phyloP scores from a whole-genome alignment of 2,797 vertebrate species.

The Masticophis lateralis region DNA sequence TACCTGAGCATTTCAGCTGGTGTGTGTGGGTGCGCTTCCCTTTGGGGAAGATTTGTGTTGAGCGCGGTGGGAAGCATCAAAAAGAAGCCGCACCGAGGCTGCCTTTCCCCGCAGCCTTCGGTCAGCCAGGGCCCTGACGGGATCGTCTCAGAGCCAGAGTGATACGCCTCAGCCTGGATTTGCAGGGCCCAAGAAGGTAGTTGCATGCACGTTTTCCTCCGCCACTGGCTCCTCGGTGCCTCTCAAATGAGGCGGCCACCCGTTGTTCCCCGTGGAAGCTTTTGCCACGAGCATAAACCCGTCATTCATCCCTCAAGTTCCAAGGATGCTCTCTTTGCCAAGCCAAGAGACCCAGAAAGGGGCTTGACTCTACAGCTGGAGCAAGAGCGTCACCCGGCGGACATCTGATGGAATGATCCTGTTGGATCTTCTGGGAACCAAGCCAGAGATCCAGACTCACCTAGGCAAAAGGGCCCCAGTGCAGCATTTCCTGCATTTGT shows the following conservation, averaged over 20 bases:
- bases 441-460: background rate
- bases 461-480: background rate
- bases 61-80: background rate
- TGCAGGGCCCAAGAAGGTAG: background rate
- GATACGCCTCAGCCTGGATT: background rate
- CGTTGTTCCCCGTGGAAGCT: background rate
- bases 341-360: background rate
- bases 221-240: background rate
- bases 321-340: background rate
- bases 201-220: background rate
- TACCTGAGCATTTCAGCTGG: background rate
- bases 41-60: background rate
- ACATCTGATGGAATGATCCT: background rate
- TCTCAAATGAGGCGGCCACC: background rate
- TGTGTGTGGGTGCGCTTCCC: background rate
- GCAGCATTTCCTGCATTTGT: background rate
- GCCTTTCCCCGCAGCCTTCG: background rate
- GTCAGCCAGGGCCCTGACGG: background rate
- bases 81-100: background rate
- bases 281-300: background rate
- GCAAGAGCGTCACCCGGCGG: background rate
- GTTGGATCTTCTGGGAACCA: background rate
- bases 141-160: background rate
- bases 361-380: background rate
- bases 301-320: rapidly evolving